Conservation (phyloP, 2,113 vertebrate species). For the Microcebus tavaratra region DNA sequence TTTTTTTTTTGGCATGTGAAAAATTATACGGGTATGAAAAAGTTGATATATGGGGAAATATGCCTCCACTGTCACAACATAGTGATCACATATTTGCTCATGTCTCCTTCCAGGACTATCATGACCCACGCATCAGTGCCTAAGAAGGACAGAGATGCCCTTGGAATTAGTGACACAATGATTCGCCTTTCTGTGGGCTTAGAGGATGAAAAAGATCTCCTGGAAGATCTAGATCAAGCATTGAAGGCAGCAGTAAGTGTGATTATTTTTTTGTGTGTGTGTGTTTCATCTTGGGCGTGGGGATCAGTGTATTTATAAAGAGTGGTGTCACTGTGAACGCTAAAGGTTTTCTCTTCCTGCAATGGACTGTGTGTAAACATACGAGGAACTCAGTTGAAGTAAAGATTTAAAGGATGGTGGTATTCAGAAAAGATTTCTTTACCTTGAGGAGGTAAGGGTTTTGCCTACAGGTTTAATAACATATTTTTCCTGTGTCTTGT, state of each 20-base stretch:
- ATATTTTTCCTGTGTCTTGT: not conserved
- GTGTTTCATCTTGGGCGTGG: not conserved
- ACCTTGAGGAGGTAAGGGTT: not conserved
- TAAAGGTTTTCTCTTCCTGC: not conserved
- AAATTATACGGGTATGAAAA: not conserved
- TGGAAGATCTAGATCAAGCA: conserved; percentile 91
- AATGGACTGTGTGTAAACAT: not conserved
- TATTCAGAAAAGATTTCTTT: not conserved
- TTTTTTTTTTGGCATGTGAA: not conserved
- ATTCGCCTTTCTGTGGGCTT: conserved; percentile 94
- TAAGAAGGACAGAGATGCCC: conserved; percentile 83
- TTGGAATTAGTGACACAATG: conserved; percentile 93
- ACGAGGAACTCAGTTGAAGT: not conserved
- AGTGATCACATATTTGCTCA: not conserved
- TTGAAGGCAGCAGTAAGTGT: conserved; percentile 90
- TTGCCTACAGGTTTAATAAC: not conserved
- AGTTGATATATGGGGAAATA: not conserved
- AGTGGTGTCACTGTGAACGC: not conserved
- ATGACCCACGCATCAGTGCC: conserved; percentile 95
- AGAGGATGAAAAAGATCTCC: conserved; percentile 91
- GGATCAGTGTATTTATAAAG: not conserved
- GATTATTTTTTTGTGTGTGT: not conserved
- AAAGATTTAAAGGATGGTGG: not conserved
- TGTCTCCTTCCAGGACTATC: conserved; percentile 85
- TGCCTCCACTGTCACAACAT: not conserved